Evolutionary conservation across 2,888 invertebrate genomes (phyloP), one percentile per base, ranked within the genome.

Genomic region (Tigriopus californicus): DNA sequence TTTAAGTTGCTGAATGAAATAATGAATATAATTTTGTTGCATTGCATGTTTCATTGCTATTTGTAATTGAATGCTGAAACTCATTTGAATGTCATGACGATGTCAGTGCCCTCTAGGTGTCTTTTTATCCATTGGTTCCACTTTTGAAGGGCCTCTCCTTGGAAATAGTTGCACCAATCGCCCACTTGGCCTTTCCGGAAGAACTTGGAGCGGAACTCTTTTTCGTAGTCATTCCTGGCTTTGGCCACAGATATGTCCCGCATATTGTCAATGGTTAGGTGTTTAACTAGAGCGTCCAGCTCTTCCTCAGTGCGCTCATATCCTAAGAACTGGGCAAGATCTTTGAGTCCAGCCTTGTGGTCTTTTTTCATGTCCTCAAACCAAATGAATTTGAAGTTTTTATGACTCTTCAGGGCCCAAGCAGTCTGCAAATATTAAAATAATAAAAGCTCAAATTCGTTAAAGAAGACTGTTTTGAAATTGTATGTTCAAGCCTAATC

Each of bases 101-200:
- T 33, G 8, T 33, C 33, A 3, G 33, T 33, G 3, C 33, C 33
- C 8, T 33, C 33, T 8, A 33, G 8, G 33, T 33, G 3, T 8
- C 33, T 33, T 8, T 33, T 44, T 3, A 59, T 52, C 59, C 59
- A 59, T 12, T 41, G 52, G n/a, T 59, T 11, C 59, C 51, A 52
- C 11, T 42, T 25, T 22, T 42, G 22, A 10, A 44, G 13, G 41
- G 41, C 25, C 20, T 64, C 65, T 15, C 68, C 67, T 1, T 69
- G 68, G 63, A 72, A 70, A 60, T 70, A 66, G 51, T 67, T 68
- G 62, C 68, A 68, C 72, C 72, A 72, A 62, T 72, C 72, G 5
- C 72, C 72, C 6, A 49, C 49, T 49, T 49, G 49, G 5, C 49
- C 49, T 49, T 58, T 66, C 8, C 66, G 48, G 13, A 66, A 58